A percentile compares a stretch with the other conserved stretches of the same genome.
Conservation (phyloP, 2,888 invertebrate species). For the Crioceris asparagi region DNA sequence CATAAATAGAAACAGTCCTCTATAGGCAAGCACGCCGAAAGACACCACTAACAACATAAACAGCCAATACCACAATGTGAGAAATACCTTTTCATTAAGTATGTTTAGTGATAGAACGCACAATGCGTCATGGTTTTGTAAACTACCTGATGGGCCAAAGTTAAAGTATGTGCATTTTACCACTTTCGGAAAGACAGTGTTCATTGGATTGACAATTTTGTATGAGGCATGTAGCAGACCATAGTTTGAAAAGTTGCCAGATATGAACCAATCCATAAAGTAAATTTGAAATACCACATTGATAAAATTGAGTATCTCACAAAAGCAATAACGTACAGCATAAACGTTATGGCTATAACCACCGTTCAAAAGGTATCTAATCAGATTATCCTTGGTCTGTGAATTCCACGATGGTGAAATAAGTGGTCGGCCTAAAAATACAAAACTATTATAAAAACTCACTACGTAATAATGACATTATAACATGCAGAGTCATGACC, state of each 20-base stretch:
- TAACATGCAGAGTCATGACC: constrained; percentile 8
- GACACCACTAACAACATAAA: constrained; percentile 52
- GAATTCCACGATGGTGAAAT: constrained; percentile 47
- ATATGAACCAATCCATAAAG: constrained; percentile 54
- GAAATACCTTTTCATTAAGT: constrained; percentile 69
- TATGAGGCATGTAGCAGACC: constrained; percentile 44
- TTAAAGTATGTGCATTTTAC: constrained; percentile 51
- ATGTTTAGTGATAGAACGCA: constrained; percentile 70
- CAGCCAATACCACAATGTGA: constrained; percentile 67
- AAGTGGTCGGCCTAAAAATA: constrained; percentile 44
- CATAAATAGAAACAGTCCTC: constrained; percentile 45
- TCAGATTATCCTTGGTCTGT: constrained; percentile 43
- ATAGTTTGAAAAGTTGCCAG: constrained; percentile 50
- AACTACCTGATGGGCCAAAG: constrained; percentile 49
- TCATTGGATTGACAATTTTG: constrained; percentile 48
- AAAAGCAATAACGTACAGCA: constrained; percentile 54
- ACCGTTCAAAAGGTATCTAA: constrained; percentile 46
- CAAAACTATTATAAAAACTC: no score
- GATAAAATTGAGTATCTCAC: constrained; percentile 61
- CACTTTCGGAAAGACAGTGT: constrained; percentile 55
- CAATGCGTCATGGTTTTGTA: constrained; percentile 49
- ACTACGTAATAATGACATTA: no score
- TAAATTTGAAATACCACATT: constrained; percentile 65
- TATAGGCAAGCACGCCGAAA: constrained; percentile 53
- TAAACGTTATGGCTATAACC: constrained; percentile 53